Evolutionary conservation across 2,888 invertebrate genomes (phyloP).

Genomic region (Lasioglossum marginatum): DNA sequence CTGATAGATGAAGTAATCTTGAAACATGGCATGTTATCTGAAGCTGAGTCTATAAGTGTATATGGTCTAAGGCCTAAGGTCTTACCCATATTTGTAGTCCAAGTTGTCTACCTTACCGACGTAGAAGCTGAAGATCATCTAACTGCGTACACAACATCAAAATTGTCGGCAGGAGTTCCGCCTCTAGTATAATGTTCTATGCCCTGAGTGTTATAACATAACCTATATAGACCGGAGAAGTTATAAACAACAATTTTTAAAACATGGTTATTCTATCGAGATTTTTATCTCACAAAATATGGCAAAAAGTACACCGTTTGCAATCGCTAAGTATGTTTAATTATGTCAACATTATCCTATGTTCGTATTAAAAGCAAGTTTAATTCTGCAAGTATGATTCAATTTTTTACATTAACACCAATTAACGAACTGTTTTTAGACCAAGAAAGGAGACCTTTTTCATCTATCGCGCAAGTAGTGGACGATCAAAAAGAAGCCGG

Average conservation of each 20-base stretch:
- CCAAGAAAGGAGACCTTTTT: slow-evolving; percentile 31
- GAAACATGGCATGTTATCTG: too few species aligned
- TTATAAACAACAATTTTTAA: neutral
- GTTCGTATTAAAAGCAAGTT: neutral
- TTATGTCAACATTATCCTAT: neutral
- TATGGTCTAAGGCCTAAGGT: too few species aligned
- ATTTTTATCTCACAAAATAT: slow-evolving; percentile 38
- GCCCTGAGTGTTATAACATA: neutral
- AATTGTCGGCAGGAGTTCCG: neutral
- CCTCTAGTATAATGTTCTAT: neutral
- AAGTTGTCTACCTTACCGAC: too few species aligned
- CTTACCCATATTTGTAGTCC: too few species aligned
- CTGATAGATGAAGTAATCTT: too few species aligned
- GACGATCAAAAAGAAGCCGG: neutral
- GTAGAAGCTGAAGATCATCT: neutral
- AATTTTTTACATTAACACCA: neutral
- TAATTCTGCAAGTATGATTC: neutral
- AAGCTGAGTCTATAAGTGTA: too few species aligned
- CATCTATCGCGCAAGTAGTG: slow-evolving; percentile 6
- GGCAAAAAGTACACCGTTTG: slow-evolving; percentile 16
- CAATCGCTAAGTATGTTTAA: slow-evolving; percentile 49
- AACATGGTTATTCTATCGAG: slow-evolving; percentile 47
- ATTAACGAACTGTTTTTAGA: slow-evolving; percentile 33
- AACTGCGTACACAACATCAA: neutral
- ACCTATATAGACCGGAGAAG: neutral